Evolutionary conservation across 1,140 invertebrate genomes (phyloP).

Genomic region (Cepaea nemoralis): DNA sequence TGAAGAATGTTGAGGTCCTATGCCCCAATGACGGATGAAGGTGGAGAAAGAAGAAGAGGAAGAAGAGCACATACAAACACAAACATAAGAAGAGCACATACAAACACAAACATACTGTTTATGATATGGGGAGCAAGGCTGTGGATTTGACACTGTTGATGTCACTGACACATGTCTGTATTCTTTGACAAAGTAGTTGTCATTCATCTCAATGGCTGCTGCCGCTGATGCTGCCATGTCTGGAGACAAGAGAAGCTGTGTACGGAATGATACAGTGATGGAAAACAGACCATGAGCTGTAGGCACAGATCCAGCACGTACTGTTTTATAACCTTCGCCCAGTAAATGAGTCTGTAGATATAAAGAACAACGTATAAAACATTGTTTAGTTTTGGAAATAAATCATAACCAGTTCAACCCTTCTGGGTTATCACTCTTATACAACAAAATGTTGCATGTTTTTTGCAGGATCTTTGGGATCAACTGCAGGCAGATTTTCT

Average conservation of each 20-base stretch:
- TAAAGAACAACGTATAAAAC: too few species aligned
- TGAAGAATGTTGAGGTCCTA: too few species aligned
- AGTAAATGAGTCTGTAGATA: constrained; percentile 31
- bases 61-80: too few species aligned
- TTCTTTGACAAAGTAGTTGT: constrained; percentile 33
- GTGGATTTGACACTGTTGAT: constrained; percentile 16
- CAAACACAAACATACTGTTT: constrained; percentile 16
- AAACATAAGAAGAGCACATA: too few species aligned
- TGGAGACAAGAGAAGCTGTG: constrained; percentile 27
- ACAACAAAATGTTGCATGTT: too few species aligned
- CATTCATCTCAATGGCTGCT: constrained; percentile 27
- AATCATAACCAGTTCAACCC: too few species aligned
- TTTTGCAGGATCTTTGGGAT: too few species aligned
- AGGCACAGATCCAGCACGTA: constrained; percentile 24
- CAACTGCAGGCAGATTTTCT: too few species aligned
- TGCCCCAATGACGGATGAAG: too few species aligned
- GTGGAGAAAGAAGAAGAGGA: too few species aligned
- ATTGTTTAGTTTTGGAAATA: too few species aligned
- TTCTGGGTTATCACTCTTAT: too few species aligned
- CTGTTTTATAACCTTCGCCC: constrained; percentile 34
- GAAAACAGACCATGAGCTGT: constrained; percentile 27
- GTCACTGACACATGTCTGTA: not conserved
- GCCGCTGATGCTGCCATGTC: constrained; percentile 11
- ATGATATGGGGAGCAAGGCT: constrained; percentile 8
- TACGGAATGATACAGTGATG: constrained; percentile 29